Evolutionary conservation across 1,140 invertebrate species (phyloP).

Genomic region (Cotesia chilonis): DNA sequence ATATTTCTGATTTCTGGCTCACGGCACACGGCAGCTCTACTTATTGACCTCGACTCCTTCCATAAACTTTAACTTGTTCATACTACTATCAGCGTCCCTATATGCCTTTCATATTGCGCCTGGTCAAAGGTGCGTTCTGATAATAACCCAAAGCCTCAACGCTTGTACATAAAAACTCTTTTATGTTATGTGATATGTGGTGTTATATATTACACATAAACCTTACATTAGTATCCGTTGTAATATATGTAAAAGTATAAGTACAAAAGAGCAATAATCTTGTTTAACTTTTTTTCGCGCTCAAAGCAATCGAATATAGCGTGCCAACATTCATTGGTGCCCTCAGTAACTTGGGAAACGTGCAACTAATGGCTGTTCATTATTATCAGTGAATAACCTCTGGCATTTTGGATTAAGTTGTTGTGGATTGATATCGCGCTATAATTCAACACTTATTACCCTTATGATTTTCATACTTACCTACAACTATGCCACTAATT

Average conservation of each 20-base stretch:
- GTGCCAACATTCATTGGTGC: slow-evolving; percentile 31
- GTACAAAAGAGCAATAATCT: neutral
- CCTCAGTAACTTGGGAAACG: slow-evolving; percentile 27
- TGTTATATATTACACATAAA: too few species aligned
- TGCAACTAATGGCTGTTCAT: slow-evolving; percentile 37
- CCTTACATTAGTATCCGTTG: too few species aligned
- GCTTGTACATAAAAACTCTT: neutral
- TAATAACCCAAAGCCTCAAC: neutral
- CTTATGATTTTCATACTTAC: slow-evolving; percentile 1
- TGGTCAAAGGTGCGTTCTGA: slow-evolving; percentile 1
- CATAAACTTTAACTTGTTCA: too few species aligned
- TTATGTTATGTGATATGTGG: neutral
- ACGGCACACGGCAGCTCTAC: too few species aligned
- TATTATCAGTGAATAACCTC: slow-evolving; percentile 35
- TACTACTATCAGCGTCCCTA: neutral
- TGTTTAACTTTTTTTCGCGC: slow-evolving; percentile 8
- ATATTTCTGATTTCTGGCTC: too few species aligned
- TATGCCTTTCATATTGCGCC: neutral
- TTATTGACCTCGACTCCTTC: too few species aligned
- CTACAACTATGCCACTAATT: too few species aligned
- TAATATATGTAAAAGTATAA: neutral
- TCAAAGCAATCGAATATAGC: slow-evolving; percentile 19
- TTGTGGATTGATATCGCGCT: slow-evolving; percentile 36
- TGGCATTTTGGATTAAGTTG: slow-evolving; percentile 37
- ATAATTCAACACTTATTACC: slow-evolving; percentile 4